Evolutionary conservation across 2,113 vertebrate genomes (phyloP).

Genomic region (Camelus dromedarius): DNA sequence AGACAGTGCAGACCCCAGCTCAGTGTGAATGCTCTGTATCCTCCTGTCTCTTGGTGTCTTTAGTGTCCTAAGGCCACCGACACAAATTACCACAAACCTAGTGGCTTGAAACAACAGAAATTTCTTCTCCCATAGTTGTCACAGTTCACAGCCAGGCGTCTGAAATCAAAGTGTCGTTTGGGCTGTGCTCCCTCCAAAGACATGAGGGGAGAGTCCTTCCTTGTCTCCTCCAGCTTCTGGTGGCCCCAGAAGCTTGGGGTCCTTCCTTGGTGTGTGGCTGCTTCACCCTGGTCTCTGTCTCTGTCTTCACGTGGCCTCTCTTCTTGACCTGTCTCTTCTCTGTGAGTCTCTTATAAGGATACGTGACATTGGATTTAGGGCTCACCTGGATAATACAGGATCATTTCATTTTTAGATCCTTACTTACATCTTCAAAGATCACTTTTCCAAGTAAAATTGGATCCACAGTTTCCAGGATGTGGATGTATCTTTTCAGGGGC

Average conservation of each 20-base stretch:
- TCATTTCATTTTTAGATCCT: not conserved
- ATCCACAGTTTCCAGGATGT: not conserved
- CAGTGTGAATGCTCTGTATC: not conserved
- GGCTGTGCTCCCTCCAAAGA: fast-evolving
- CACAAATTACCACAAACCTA: not conserved
- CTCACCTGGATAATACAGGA: not conserved
- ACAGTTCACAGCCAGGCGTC: not conserved
- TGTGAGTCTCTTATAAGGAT: not conserved
- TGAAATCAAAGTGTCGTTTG: not conserved
- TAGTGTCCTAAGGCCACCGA: not conserved
- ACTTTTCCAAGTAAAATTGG: not conserved
- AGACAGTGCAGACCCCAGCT: not conserved
- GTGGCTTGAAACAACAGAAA: not conserved
- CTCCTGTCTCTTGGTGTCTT: not conserved
- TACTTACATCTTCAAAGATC: not conserved
- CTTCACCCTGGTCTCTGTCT: not conserved
- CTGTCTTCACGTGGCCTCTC: not conserved
- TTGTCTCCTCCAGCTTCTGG: not conserved
- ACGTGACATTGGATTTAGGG: not conserved
- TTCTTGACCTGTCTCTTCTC: not conserved
- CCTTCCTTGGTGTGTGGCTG: not conserved
- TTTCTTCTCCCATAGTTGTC: not conserved
- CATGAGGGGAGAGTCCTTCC: too few relatives aligned
- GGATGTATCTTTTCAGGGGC: not conserved
- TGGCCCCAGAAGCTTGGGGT: not conserved